These are phyloP conservation scores for Eublepharis macularius DNA, from an alignment of 2,113 vertebrate species.

Conservation along the genomic window DNA sequence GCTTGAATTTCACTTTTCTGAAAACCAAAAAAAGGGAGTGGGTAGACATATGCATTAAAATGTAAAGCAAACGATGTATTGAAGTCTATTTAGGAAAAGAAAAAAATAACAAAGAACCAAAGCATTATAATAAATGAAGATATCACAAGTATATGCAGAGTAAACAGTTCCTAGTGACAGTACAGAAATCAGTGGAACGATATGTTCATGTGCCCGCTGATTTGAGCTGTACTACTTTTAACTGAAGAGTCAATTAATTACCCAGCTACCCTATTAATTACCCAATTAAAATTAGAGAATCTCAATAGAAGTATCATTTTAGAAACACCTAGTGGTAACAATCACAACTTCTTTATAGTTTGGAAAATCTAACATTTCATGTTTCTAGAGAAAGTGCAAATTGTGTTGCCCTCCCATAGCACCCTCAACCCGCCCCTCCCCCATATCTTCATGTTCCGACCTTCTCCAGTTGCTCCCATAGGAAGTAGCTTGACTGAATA, in stretches of 20 bases:
- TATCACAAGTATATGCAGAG: not conserved
- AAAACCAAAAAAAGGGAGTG: conserved; percentile 54
- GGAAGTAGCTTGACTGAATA: no score
- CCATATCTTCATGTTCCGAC: no score
- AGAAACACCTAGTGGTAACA: not conserved
- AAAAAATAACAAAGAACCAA: not conserved
- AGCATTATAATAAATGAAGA: not conserved
- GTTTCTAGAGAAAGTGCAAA: not conserved
- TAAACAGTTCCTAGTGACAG: not conserved
- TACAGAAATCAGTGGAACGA: not conserved
- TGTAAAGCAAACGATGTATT: not conserved
- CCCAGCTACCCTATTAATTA: not conserved
- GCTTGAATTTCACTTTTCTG: conserved; percentile 69
- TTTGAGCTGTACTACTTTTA: not conserved
- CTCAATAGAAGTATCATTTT: not conserved
- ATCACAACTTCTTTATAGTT: not conserved
- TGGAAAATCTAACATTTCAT: not conserved
- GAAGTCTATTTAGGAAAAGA: not conserved
- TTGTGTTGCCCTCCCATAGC: not conserved
- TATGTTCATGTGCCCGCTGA: not conserved
- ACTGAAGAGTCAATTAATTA: not conserved
- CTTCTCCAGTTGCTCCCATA: no score
- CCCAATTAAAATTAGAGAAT: not conserved
- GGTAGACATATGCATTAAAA: conserved; percentile 19
- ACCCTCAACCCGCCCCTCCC: no score